Base-by-base conservation (phyloP, 2,113 vertebrate genomes). In the Malurus elegans region DNA sequence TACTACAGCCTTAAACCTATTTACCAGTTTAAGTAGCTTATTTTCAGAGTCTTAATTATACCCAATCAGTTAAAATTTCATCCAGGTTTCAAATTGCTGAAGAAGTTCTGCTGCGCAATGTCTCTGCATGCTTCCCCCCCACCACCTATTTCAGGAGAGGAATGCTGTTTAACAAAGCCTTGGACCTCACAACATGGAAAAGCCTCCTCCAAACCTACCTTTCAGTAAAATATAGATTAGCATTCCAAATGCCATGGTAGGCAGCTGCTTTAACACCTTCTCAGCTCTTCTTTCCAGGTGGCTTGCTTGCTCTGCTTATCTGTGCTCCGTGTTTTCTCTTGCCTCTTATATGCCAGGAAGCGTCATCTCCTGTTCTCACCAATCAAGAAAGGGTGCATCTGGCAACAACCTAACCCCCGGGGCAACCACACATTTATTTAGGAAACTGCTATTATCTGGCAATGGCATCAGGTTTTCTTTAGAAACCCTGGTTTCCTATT, bases 351-450 rank as follows among this genome's bases (percentile, higher is more conserved):
- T 34, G 82, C 97, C 96, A 90, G 13, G 95, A 95, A 97, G 97
- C 98, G 98, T 98, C 98, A 98, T 72, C 97, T 96, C 89, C 90
- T 85, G 86, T 73, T 98, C 97, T 97, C 97, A 84, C 97, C 97
- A 98, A 98, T 98, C 96, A 97, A 95, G 93, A 65, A 96, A 97
- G 94, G 93, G 97, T 95, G 90, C 95, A 96, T 86, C 96, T 98
- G 98, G 97, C 97, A 98, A 93, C 90, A 69, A 96, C 92, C 32
- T 76, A 67, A 91, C 67, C 92, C 97, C 93, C 8, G 6, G 70
- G 97, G 97, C 97, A 53, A 96, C 96, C 95, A 90, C 90, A 74
- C 92, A 89, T 92, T 96, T 86, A 95, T 94, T 97, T 86, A 93
- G 97, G 95, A 97, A 97, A 94, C 96, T 91, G 82, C 88, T 57